These are phyloP conservation scores for Larimichthys crocea DNA, from an alignment of 2,113 vertebrate species.

Conservation along the genomic window DNA sequence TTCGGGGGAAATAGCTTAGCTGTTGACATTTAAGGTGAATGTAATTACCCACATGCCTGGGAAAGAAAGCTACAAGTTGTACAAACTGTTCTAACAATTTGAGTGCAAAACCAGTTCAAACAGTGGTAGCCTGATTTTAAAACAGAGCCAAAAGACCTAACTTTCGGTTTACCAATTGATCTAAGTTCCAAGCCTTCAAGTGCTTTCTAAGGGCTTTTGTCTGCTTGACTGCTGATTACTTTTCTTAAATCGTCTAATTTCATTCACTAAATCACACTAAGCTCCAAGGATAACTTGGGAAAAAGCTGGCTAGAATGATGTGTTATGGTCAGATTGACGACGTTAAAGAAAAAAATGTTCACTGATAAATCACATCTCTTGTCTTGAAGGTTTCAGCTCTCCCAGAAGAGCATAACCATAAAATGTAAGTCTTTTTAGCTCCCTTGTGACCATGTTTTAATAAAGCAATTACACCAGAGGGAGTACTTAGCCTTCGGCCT, in stretches of 20 bases:
- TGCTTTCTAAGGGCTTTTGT: neutral
- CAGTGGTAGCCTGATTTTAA: neutral
- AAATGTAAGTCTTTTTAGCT: neutral
- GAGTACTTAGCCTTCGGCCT: constrained; percentile 13
- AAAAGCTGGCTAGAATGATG: constrained; percentile 3
- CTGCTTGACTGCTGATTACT: neutral
- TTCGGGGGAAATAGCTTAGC: neutral
- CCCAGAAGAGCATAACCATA: neutral
- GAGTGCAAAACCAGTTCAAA: neutral
- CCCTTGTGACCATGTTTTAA: neutral
- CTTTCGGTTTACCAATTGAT: neutral
- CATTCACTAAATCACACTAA: neutral
- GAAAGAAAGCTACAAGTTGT: constrained; percentile 8
- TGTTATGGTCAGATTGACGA: neutral
- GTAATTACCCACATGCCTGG: neutral
- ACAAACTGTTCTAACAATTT: neutral
- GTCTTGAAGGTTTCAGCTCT: neutral
- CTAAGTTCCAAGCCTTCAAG: neutral
- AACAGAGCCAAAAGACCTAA: neutral
- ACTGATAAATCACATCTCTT: neutral
- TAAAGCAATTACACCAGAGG: constrained; percentile 4
- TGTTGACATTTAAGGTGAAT: neutral
- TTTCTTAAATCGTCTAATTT: neutral
- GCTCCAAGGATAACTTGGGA: constrained; percentile 13
- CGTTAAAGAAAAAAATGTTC: neutral